Evolutionary conservation across 2,113 vertebrate genomes (phyloP).

Genomic region (Arenaria interpres): DNA sequence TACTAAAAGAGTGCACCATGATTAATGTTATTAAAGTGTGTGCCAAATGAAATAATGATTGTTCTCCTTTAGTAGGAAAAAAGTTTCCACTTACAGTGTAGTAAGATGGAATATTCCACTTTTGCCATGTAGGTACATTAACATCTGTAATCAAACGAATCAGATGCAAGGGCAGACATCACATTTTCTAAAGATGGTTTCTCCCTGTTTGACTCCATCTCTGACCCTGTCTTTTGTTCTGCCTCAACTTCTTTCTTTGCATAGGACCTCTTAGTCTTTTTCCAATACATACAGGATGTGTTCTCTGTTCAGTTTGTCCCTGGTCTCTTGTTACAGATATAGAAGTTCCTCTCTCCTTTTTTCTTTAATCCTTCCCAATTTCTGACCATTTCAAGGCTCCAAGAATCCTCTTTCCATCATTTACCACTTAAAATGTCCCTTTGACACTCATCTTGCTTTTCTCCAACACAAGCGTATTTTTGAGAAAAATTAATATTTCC

Average conservation of each 20-base stretch:
- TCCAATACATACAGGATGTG: neutral
- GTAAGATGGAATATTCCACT: neutral
- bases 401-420: neutral
- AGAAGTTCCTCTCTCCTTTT: neutral
- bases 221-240: neutral
- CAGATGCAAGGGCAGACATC: neutral
- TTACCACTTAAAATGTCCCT: neutral
- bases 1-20: neutral
- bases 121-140: neutral
- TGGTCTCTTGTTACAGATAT: neutral
- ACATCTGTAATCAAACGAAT: neutral
- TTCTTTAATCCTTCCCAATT: neutral
- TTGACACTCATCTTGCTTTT: neutral
- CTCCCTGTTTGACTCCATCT: neutral
- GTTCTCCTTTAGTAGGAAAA: conserved; percentile 10
- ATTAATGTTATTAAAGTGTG: conserved; percentile 42
- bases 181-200: neutral
- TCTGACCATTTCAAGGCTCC: neutral
- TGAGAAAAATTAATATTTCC: neutral
- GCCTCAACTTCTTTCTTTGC: neutral
- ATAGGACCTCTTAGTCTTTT: neutral
- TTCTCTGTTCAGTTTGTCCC: neutral
- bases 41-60: conserved; percentile 33
- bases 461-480: neutral
- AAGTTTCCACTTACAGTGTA: neutral